These are phyloP conservation scores for Eupithecia dodoneata DNA, from an alignment of 2,888 invertebrate genomes.

Conservation along the genomic window DNA sequence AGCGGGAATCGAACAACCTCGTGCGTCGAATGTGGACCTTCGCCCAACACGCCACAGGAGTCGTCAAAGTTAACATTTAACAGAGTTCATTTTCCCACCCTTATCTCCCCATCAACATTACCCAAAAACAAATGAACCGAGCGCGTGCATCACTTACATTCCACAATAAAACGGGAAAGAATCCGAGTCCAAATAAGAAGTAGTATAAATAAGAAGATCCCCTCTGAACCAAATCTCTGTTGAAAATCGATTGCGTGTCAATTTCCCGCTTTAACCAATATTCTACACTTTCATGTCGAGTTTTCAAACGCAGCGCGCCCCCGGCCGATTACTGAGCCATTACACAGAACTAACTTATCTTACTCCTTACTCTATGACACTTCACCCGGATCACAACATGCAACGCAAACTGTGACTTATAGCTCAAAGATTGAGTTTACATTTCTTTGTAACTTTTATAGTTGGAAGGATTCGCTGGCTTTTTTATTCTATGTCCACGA, in stretches of 20 bases:
- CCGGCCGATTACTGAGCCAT: constrained; percentile 74
- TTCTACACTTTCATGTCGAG: constrained; percentile 49
- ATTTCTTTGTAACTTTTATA: constrained; percentile 18
- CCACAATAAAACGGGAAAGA: constrained; percentile 55
- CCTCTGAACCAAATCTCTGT: constrained; percentile 5
- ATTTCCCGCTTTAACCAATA: constrained; percentile 36
- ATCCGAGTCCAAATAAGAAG: not conserved
- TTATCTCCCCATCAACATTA: not conserved
- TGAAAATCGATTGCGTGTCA: constrained; percentile 4
- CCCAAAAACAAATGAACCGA: not conserved
- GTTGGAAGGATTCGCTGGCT: not conserved
- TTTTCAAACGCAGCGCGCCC: constrained; percentile 67
- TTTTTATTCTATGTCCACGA: not conserved
- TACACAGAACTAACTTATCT: constrained; percentile 60
- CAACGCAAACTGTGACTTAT: constrained; percentile 45
- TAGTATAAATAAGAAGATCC: not conserved
- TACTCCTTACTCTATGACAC: constrained; percentile 47
- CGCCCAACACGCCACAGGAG: not conserved
- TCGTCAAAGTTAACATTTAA: not conserved
- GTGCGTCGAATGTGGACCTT: too few species aligned
- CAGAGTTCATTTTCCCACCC: not conserved
- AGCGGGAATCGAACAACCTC: too few species aligned
- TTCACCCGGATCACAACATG: constrained; percentile 41
- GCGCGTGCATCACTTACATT: constrained; percentile 67
- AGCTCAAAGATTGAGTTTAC: constrained; percentile 14